Evolutionary conservation across 2,888 invertebrate genomes (phyloP), one percentile per base, ranked within the genome.

Genomic region (Temnothorax ravouxi): DNA sequence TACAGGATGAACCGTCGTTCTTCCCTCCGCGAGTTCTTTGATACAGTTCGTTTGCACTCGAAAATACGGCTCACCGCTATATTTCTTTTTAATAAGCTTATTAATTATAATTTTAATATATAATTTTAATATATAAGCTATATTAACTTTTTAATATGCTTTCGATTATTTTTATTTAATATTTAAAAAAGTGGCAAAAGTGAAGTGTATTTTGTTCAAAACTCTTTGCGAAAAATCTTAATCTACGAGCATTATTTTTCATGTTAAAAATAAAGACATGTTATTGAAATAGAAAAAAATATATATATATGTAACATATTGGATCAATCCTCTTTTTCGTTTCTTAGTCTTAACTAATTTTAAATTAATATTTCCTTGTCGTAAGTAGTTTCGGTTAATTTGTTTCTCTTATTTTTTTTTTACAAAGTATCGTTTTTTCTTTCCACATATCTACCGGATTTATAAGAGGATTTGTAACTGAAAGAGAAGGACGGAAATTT

Each of bases 1-100:
- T 69, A 56, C 59, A 21, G 59, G 34, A 67, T 79, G 18, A 44
- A 67, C 29, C 44, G 13, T 72, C 72, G 50, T 52, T 38, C 75
- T 38, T 21, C 34, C 34, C 50, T 18, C 29, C 15, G 25, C 44
- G 13, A 11, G 21, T 69, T 79, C 38, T 69, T 69, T 56, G 34
- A 79, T 79, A 18, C 25, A 15, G 44, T 67, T 77, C 21, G 47
- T 79, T 79, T 47, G 47, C 69, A 15, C 41, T 54, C 21, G 52
- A 47, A 56, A 67, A 44, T 34, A 44, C 18, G 21, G 34, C 5
- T 34, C 21, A 18, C 18, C 47, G 15, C 13, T 5, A 21, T 13
- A 18, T 21, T 59, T 66, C 11, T 77, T 25, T 67, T 29, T 34
- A 44, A 34, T 13, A 25, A 44, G 6, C 47, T 34, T 18, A 61